These are phyloP conservation scores for Rhimphoctona megacephalus DNA, from an alignment of 2,888 invertebrate species.

Conservation along the genomic window DNA sequence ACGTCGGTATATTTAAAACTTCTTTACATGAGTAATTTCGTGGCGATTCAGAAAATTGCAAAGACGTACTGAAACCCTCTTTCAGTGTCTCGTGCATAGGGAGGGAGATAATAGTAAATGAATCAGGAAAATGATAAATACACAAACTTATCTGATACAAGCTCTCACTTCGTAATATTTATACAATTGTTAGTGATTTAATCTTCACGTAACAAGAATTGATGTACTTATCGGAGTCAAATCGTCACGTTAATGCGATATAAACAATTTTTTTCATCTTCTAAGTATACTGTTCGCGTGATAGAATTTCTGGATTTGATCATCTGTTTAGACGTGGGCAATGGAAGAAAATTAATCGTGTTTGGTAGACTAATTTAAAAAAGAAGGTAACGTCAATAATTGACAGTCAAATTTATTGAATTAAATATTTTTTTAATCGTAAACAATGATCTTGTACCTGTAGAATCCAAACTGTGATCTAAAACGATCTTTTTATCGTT, in stretches of 20 bases:
- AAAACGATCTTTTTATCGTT: neutral
- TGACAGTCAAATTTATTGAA: neutral
- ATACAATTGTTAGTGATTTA: neutral
- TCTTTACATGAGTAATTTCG: neutral
- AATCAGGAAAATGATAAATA: neutral
- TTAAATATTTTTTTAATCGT: neutral
- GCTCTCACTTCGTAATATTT: neutral
- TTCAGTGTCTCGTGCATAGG: neutral
- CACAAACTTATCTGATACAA: neutral
- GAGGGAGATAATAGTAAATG: neutral
- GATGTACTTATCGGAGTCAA: conserved; percentile 4
- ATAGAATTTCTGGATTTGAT: neutral
- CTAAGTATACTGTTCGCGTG: neutral
- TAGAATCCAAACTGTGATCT: neutral
- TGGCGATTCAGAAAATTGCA: conserved; percentile 6
- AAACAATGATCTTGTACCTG: neutral
- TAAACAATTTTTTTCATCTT: neutral
- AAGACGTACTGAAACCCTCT: conserved; percentile 28
- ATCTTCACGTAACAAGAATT: neutral
- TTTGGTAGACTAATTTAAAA: neutral
- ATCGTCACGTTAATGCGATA: neutral
- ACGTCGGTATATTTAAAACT: too few species aligned
- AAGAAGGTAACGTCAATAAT: neutral
- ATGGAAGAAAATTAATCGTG: neutral
- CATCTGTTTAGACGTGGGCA: neutral